Evolutionary conservation across 2,888 invertebrate genomes (phyloP), one percentile per base, ranked within the genome.

Genomic region (Dolichopus griseipennis): DNA sequence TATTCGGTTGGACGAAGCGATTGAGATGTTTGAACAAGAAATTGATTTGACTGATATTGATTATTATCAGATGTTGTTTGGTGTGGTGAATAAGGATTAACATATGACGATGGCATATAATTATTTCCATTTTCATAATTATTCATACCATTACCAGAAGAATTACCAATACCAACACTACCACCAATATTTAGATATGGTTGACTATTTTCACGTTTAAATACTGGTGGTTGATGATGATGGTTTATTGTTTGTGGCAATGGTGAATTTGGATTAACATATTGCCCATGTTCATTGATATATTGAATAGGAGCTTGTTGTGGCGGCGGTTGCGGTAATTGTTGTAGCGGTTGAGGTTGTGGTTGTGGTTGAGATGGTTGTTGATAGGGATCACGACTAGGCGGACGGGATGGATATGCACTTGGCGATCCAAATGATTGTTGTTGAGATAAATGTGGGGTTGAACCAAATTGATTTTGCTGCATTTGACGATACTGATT

Each of bases 221-320:
- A 83, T 71, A 78, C 82, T 69, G 83, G 84, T 71, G 86, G 85
- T 72, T 66, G 69, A 21, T 85, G 84, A 65, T 86, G 83, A 70
- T 84, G 85, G 34, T 83, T 82, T 70, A 77, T 78, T 72, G 78
- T 80, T 68, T 79, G 79, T 64, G 77, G 75, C 68, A 78, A 79
- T 72, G 76, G 75, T 34, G 71, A 68, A 12, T 71, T 69, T 68
- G 78, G 79, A 76, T 80, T 71, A 75, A 81, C 72, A 76, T 81
- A 81, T 70, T 80, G 77, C 8, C 79, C 79, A 71, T 79, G 79
- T 69, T 82, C 82, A 68, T 81, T 79, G 63, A 81, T 77, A 69
- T 79, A 82, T 74, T 83, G 82, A 72, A 83, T 81, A 69, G 80
- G 79, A 71, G 79, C 77, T 64, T 76, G 74, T 68, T 73, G 73